Base-by-base conservation (phyloP, 2,888 invertebrate genomes). In the Mactromeris polynyma region DNA sequence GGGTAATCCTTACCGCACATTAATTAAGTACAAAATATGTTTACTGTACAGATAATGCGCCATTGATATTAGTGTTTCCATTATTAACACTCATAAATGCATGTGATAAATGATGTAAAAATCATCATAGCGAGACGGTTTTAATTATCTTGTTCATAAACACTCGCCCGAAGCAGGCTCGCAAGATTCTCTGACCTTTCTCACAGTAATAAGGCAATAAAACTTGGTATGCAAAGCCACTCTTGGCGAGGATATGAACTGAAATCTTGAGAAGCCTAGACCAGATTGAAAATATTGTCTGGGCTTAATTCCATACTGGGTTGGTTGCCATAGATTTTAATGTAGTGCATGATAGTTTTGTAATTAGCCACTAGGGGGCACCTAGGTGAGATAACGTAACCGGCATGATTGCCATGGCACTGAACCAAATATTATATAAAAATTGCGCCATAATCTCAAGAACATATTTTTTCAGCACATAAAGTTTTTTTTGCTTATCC, bases 311-410 rank as follows among this genome's bases (percentile, higher is more conserved):
- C 86, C 82, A 82, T 85, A 40, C 86, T 82, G 82, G 21, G 82
- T 82, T 58, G 58, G 82, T 87, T 87, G 81, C 86, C 82, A 78
- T 82, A 82, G 82, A 87, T 77, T 87, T 87, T 58, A 81, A 73
- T 86, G 79, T 82, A 81, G 86, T 83, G 80, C 83, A 86, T 78
- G 88, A 88, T 88, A 88, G 86, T 64, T 78, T 79, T 78, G 88
- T 88, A 90, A 90, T 90, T 90, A 90, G 90, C 90, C 90, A 90
- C 90, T 88, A 90, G 90, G 90, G 90, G 90, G 90, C 88, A 84
- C 64, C 73, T 82, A 36, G 79, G 78, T 69, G 80, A 82, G 82
- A 89, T 82, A 89, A 83, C 78, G 82, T 73, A 42, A 81, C 69
- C 51, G 36, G 77, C 38, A 85, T 81, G 81, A 83, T 84, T 84